Evolutionary conservation across 2,113 vertebrate species (phyloP).

Genomic region (Nyctereutes procyonoides): DNA sequence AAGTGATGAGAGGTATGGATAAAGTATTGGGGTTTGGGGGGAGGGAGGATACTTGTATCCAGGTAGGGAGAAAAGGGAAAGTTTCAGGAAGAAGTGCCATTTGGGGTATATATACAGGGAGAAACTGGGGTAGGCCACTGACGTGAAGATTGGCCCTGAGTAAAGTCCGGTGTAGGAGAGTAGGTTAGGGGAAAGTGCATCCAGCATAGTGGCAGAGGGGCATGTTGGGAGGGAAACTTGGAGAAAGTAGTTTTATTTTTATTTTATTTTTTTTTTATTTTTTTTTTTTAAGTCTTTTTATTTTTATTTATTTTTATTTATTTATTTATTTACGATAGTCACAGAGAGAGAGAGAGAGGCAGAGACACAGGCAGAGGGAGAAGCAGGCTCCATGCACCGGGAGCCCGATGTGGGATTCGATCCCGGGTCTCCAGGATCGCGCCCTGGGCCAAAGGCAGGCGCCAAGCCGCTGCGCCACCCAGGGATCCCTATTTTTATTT

Average conservation of each 20-base stretch:
- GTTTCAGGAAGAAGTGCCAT: not conserved
- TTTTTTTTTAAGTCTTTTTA: too few species aligned
- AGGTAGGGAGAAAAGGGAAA: not conserved
- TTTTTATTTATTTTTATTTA: too few species aligned
- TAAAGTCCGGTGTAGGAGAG: not conserved
- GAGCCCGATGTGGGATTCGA: too few species aligned
- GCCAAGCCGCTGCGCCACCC: too few species aligned
- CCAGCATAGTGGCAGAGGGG: not conserved
- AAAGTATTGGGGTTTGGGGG: not conserved
- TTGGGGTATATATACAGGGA: not conserved
- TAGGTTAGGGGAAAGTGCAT: not conserved
- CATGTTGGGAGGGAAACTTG: not conserved
- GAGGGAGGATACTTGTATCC: not conserved
- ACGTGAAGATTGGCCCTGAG: not conserved
- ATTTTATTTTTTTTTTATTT: too few species aligned
- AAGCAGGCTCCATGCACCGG: too few species aligned
- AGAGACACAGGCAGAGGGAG: too few species aligned
- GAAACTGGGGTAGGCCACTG: not conserved
- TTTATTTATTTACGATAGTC: too few species aligned
- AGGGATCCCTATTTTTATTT: conserved; percentile 22
- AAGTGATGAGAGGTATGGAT: not conserved
- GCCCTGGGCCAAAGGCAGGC: too few species aligned
- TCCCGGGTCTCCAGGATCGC: too few species aligned
- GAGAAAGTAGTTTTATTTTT: not conserved
- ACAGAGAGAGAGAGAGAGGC: too few species aligned